These are phyloP conservation scores for Drosophila antonietae DNA, from an alignment of 2,888 invertebrate genomes.

Conservation along the genomic window DNA sequence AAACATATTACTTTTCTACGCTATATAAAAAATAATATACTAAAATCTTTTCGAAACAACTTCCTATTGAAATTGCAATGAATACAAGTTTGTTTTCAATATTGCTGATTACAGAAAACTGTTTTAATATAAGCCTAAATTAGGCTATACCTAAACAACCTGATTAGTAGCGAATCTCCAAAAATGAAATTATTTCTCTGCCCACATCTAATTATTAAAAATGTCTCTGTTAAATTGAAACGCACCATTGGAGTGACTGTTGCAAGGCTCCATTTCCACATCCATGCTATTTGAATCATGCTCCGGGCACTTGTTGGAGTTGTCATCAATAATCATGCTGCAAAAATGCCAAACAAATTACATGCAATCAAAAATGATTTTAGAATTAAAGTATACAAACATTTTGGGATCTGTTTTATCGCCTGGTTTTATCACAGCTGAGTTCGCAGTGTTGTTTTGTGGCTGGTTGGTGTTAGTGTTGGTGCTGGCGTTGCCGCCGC, in stretches of 20 bases:
- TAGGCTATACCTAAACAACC: background rate
- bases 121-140: background rate
- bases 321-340: conserved; percentile 87
- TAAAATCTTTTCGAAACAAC: too few relatives aligned
- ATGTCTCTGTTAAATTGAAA: conserved; percentile 4
- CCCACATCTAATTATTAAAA: background rate
- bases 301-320: conserved; percentile 81
- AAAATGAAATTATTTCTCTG: background rate
- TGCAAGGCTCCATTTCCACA: conserved; percentile 85
- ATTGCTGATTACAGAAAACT: background rate
- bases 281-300: conserved; percentile 82
- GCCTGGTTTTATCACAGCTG: conserved; percentile 82
- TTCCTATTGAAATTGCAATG: too few relatives aligned
- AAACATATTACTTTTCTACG: too few relatives aligned
- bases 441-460: conserved; percentile 75
- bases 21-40: background rate
- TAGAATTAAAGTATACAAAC: conserved; percentile 26
- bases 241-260: conserved; percentile 83
- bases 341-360: background rate
- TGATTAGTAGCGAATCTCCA: background rate
- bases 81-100: too few relatives aligned
- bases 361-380: background rate
- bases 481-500: conserved; percentile 48
- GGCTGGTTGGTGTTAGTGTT: conserved; percentile 61
- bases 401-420: conserved; percentile 79